phyloP scores from a whole-genome alignment of 2,888 invertebrate genomes.

The Temnothorax rugatulus region DNA sequence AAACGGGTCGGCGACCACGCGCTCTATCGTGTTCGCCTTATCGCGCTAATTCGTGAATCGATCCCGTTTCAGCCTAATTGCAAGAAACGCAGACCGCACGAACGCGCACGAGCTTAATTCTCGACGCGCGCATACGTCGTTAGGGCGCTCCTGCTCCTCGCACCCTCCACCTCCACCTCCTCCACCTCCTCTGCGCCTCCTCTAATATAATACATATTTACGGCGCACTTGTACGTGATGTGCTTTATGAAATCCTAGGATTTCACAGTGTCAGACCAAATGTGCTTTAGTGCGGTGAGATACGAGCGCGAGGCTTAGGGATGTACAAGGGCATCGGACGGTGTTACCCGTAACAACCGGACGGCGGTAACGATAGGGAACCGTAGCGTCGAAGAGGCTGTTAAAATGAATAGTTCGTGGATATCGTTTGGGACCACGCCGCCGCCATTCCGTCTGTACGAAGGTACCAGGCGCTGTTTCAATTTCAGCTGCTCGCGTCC shows the following conservation, averaged over 20 bases:
- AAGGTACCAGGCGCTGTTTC: conserved; percentile 55
- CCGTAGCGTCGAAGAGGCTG: conserved; percentile 18
- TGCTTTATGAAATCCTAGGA: conserved; percentile 64
- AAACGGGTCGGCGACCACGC: conserved; percentile 56
- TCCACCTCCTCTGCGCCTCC: not conserved
- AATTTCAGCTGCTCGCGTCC: conserved; percentile 48
- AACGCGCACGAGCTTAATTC: conserved; percentile 41
- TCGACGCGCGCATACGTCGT: conserved; percentile 33
- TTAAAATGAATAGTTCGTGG: conserved; percentile 53
- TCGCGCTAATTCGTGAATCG: conserved; percentile 70
- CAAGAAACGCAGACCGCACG: conserved; percentile 54
- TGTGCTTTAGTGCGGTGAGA: conserved; percentile 60
- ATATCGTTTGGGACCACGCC: conserved; percentile 35
- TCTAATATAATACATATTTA: conserved; percentile 63
- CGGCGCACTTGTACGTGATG: conserved; percentile 54
- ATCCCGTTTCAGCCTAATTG: conserved; percentile 62
- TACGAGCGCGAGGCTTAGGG: conserved; percentile 42
- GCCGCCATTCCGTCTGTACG: conserved; percentile 33
- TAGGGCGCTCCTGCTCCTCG: conserved; percentile 13
- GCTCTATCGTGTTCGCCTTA: conserved; percentile 56
- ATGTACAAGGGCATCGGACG: conserved; percentile 15
- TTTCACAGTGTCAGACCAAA: conserved; percentile 65
- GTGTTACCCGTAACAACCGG: conserved; percentile 31
- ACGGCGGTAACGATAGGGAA: conserved; percentile 38
- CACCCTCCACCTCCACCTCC: not conserved